Conservation (phyloP, 2,888 invertebrate genomes). For the Neria commutata region DNA sequence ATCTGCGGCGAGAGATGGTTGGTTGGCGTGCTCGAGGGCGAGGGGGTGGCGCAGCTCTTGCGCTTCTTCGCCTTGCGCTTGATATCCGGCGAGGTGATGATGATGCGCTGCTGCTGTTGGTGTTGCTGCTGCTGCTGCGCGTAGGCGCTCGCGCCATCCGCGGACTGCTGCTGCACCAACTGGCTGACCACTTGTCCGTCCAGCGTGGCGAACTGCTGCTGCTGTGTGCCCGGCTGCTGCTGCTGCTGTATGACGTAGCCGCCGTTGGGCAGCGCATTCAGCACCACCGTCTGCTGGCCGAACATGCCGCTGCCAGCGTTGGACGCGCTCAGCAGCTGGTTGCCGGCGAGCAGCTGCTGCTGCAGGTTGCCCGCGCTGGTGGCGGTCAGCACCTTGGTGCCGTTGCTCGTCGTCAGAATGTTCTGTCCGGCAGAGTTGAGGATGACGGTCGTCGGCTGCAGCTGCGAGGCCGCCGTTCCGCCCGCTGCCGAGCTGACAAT, state of each 20-base stretch:
- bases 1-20: constrained; percentile 58
- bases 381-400: constrained; percentile 41
- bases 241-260: constrained; percentile 78
- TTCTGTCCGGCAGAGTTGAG: constrained; percentile 47
- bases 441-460: constrained; percentile 48
- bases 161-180: constrained; percentile 63
- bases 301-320: constrained; percentile 34
- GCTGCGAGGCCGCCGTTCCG: constrained; percentile 26
- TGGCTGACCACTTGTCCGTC: constrained; percentile 75
- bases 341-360: constrained; percentile 35
- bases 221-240: constrained; percentile 69
- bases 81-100: constrained; percentile 73
- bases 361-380: constrained; percentile 44
- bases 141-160: constrained; percentile 36
- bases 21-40: constrained; percentile 49
- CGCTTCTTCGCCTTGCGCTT: constrained; percentile 76
- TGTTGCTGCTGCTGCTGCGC: constrained; percentile 47
- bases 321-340: constrained; percentile 40
- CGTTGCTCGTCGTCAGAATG: constrained; percentile 39
- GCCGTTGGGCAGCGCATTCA: constrained; percentile 79
- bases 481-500: constrained; percentile 39
- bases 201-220: constrained; percentile 71
- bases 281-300: constrained; percentile 75
- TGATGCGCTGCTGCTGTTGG: constrained; percentile 45
- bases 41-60: constrained; percentile 64